Percentiles rank a stretch among this genome's conserved stretches.
Evolutionary conservation across 2,888 invertebrate genomes (phyloP).

Genomic region (Trachelus iudaicus): DNA sequence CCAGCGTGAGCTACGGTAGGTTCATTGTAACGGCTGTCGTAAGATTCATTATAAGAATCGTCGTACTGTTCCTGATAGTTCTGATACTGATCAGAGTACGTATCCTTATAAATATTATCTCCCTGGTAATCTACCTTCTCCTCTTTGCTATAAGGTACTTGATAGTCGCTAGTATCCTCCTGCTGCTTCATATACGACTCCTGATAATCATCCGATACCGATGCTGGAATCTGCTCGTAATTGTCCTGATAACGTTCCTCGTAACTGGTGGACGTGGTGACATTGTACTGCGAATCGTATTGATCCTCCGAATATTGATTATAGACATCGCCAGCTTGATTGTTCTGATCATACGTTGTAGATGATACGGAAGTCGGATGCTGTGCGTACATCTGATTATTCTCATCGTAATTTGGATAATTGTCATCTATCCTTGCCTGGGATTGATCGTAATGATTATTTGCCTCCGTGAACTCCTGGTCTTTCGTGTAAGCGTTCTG

Average conservation of each 20-base stretch:
- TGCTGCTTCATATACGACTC: conserved; percentile 45
- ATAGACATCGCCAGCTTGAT: conserved; percentile 23
- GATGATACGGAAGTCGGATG: conserved; percentile 13
- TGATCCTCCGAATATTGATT: conserved; percentile 41
- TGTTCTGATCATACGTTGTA: conserved; percentile 12
- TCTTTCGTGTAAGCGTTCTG: not conserved
- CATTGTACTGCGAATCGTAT: conserved; percentile 48
- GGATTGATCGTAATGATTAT: conserved; percentile 49
- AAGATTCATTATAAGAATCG: conserved; percentile 47
- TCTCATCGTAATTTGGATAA: conserved; percentile 40
- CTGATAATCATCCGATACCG: conserved; percentile 40
- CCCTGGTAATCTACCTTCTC: conserved; percentile 33
- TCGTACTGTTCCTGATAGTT: conserved; percentile 47
- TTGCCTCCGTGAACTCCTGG: conserved; percentile 40
- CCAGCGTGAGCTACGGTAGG: conserved; percentile 35
- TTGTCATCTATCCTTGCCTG: conserved; percentile 43
- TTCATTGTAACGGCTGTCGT: conserved; percentile 50
- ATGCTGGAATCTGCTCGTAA: conserved; percentile 28
- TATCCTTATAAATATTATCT: conserved; percentile 28
- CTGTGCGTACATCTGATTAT: conserved; percentile 40
- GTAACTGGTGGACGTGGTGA: conserved; percentile 20
- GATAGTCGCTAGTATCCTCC: conserved; percentile 45
- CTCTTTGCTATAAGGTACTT: conserved; percentile 51
- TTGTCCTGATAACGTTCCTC: conserved; percentile 41
- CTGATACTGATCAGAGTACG: conserved; percentile 44